phyloP scores from a whole-genome alignment of 2,797 vertebrate genomes.

The Limnodromus scolopaceus region DNA sequence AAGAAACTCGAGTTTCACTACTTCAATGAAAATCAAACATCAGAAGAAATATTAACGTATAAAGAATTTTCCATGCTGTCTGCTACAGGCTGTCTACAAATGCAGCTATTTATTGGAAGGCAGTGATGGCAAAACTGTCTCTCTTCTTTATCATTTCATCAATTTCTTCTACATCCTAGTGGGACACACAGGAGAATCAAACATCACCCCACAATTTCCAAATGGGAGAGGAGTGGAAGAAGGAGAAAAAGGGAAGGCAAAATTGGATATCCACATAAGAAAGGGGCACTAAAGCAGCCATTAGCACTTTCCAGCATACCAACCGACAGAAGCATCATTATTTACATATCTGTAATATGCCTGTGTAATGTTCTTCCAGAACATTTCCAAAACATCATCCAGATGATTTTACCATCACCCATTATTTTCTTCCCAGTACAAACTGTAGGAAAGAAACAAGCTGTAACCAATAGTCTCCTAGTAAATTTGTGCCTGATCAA shows the following conservation, averaged over 20 bases:
- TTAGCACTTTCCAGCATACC: background rate
- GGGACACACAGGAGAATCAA: background rate
- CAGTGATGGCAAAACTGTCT: background rate
- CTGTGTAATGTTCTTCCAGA: background rate
- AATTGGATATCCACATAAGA: background rate
- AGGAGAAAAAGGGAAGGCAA: background rate
- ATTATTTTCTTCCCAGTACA: background rate
- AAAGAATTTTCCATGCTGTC: rapidly evolving
- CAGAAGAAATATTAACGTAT: background rate
- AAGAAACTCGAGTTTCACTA: background rate
- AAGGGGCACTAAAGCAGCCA: background rate
- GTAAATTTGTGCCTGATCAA: background rate
- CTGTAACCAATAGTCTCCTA: background rate
- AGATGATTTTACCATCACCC: background rate
- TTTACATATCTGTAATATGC: background rate
- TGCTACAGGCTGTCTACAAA: background rate
- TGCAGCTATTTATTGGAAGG: background rate
- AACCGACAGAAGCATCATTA: background rate
- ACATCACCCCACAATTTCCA: background rate
- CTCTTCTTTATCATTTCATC: background rate
- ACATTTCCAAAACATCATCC: background rate
- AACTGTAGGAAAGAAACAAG: background rate
- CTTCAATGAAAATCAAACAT: background rate
- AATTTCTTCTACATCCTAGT: background rate
- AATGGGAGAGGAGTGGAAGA: background rate